Evolutionary conservation across 1,140 invertebrate species (phyloP), one percentile per base, ranked within the genome.

Genomic region (Zaprionus inermis): DNA sequence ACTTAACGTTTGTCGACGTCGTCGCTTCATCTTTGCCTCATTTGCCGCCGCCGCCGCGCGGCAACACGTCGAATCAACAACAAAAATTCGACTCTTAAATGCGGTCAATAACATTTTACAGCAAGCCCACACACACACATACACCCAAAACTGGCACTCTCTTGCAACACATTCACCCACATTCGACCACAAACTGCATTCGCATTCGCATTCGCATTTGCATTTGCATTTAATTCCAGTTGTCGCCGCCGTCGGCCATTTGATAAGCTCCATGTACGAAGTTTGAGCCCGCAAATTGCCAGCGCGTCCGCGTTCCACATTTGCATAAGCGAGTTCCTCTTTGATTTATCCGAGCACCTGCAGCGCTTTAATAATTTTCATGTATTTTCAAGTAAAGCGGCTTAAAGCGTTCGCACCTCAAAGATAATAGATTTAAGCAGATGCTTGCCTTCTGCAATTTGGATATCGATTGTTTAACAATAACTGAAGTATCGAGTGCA

Each of bases 101-200:
- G 75, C 84, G 84, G 84, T 89, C 84, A 89, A 66, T 78, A 84
- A 76, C 85, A 78, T 89, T 89, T 73, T 84, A 76, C 67, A 70
- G 56, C 57, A 51, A 34, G 18, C 16, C 11, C 32, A 34, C 36
- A 46, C 66, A 5, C 51, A 24, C 34, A 44, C 36, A 28, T n/a
- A 24, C 41, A 78, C 75, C 51, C 76, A 58, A 61, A 44, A 51
- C 34, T 63, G 16, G 34, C 55, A 18, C 32, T 18, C 66, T 44
- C 30, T 58, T 18, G 9, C 59, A 44, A 44, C 60, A 49, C 59
- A 61, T n/a, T 41, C 68, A 68, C 46, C 58, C 71, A 71, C 73
- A 73, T 38, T 18, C 1, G 32, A 38, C 58, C 20, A 60, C 36
- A 34, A 38, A 38, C 18, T 69, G 72, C 60, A 76, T 77, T 68